Evolutionary conservation across 2,113 vertebrate genomes (phyloP), one percentile per base, ranked within the genome.

Genomic region (Oncorhynchus masou): DNA sequence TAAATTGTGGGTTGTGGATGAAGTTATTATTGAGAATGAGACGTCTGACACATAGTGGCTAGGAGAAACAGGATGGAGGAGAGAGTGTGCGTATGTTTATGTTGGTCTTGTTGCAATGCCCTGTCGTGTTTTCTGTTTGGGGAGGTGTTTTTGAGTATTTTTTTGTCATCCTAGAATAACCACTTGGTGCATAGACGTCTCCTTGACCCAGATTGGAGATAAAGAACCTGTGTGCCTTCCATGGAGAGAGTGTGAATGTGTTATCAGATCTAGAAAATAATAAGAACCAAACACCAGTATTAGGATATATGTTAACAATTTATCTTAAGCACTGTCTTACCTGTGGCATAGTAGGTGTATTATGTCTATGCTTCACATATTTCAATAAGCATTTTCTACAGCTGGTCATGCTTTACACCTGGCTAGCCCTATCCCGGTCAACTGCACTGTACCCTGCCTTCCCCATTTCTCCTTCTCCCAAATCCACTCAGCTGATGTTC

Each of bases 1-100:
- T 85, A 88, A 88, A 86, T 87, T 31, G 72, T 54, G 62, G 79
- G 77, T 74, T 79, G 85, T 77, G 3, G 71, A 87, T 87, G 69
- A 70, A 81, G 75, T 77, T 72, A 74, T 80, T 84, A 49, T 79
- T 79, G 51, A 57, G 64, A 76, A 78, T 78, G 76, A 82, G 76
- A 75, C 74, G 69, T 65, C 57, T 76, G 82, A 69, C 70, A 29
- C 68, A 5, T 16, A 59, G 19, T 29, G 72, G 77, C 62, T 54
- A 34, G 3, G 67, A 79, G 39, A 29, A 72, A 65, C 20, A 76
- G 24, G 73, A 71, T 68, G 71, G 72, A 70, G 66, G 16, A 62
- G 66, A 78, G 78, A 45, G 81, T 79, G 74, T 59, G 71, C 60
- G 73, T 71, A 62, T 62, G 34, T 34, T 34, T 34, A 60, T 79